Percentiles rank a stretch among this genome's conserved stretches.
Evolutionary conservation across 1,140 invertebrate genomes (phyloP).

Genomic region (Zaprionus lachaisei): DNA sequence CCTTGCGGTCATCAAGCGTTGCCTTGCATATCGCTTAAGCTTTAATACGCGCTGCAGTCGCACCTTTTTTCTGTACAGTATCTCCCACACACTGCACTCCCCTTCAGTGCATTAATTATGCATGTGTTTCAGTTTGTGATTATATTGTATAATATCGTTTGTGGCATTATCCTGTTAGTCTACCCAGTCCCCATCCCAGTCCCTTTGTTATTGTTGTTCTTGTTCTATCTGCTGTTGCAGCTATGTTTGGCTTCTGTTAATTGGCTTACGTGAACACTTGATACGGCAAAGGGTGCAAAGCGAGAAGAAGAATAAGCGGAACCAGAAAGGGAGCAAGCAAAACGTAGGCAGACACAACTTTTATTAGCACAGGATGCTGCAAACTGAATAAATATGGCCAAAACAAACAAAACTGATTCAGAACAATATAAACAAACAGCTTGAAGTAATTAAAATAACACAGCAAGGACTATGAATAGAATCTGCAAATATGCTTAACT

Average conservation of each 20-base stretch:
- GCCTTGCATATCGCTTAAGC: conserved; percentile 13
- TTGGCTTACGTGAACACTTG: conserved; percentile 27
- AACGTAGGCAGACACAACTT: not conserved
- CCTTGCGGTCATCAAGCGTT: conserved; percentile 9
- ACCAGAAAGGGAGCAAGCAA: not conserved
- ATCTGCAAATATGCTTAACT: not conserved
- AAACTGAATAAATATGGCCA: not conserved
- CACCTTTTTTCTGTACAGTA: not conserved
- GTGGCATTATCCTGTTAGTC: conserved; percentile 58
- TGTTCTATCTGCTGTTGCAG: conserved; percentile 10
- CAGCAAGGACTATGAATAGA: not conserved
- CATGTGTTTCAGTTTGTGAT: conserved; percentile 59
- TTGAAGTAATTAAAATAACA: not conserved
- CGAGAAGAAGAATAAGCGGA: not conserved
- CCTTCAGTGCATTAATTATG: conserved; percentile 57
- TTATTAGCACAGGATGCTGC: conserved; percentile 1
- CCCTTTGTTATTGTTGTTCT: conserved; percentile 6
- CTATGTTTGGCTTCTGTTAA: conserved; percentile 27
- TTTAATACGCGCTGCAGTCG: not conserved
- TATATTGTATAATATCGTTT: conserved; percentile 74
- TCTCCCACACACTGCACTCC: not conserved
- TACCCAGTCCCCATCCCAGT: not conserved
- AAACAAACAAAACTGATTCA: not conserved
- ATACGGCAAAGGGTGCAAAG: not conserved
- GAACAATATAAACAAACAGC: not conserved